These are phyloP conservation scores for Daubentonia madagascariensis DNA, from an alignment of 2,113 vertebrate species.

Conservation along the genomic window DNA sequence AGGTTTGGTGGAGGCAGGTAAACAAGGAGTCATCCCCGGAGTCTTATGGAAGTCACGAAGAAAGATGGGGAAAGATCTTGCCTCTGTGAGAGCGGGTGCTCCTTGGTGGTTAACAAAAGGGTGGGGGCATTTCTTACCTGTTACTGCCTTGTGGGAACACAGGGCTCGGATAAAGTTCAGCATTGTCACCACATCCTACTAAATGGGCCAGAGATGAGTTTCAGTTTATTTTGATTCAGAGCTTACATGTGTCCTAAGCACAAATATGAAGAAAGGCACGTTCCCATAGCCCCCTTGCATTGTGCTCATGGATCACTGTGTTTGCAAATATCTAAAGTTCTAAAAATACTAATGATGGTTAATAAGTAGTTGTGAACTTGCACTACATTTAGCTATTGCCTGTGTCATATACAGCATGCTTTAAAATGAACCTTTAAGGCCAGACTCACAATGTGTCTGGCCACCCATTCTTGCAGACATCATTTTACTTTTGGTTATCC, in stretches of 20 bases:
- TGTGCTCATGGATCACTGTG: background rate
- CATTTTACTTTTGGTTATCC: slow-evolving; percentile 1
- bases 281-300: background rate
- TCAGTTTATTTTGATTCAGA: background rate
- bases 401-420: background rate
- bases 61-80: background rate
- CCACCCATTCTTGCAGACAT: background rate
- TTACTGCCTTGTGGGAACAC: background rate
- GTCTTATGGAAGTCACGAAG: background rate
- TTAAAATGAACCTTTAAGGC: slow-evolving; percentile 6
- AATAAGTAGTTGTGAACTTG: background rate
- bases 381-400: accelerated
- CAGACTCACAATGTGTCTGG: background rate
- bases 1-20: background rate
- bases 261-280: background rate
- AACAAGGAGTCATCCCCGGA: background rate
- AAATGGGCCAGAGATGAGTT: background rate
- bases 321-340: background rate
- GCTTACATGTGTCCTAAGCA: background rate
- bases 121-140: background rate
- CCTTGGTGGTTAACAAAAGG: background rate
- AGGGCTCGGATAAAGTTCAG: background rate
- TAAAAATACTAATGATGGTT: background rate
- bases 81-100: background rate
- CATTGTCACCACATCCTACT: background rate